Evolutionary conservation across 2,113 vertebrate species (phyloP).

Genomic region (Ginglymostoma cirratum): DNA sequence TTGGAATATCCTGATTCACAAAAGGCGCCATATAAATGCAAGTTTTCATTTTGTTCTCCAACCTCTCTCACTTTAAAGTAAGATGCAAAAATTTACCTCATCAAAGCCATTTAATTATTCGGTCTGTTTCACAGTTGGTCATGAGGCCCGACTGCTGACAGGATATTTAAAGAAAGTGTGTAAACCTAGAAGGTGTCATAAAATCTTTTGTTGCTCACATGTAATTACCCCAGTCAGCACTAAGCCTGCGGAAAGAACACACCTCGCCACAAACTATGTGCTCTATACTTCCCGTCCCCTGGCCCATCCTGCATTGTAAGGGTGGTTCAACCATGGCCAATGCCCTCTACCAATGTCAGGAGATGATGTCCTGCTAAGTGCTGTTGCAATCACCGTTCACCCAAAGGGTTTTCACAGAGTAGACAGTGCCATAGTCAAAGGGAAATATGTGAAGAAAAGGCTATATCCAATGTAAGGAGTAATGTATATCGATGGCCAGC

Average conservation of each 20-base stretch:
- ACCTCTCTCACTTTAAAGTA: background rate
- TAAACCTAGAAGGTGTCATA: conserved; percentile 16
- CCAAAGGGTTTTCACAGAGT: background rate
- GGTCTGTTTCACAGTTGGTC: background rate
- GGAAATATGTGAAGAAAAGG: background rate
- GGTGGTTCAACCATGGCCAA: background rate
- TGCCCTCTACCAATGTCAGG: background rate
- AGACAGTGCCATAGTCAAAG: background rate
- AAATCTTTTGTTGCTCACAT: conserved; percentile 23
- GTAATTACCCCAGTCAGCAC: background rate
- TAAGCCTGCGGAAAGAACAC: background rate
- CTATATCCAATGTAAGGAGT: background rate
- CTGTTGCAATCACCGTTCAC: background rate
- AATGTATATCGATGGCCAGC: background rate
- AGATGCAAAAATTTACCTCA: background rate
- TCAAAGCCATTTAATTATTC: background rate
- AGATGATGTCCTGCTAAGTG: background rate
- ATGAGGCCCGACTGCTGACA: background rate
- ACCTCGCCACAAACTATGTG: background rate
- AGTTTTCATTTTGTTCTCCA: background rate
- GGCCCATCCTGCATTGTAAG: background rate
- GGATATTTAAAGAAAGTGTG: background rate
- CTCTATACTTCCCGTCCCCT: background rate
- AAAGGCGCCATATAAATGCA: background rate
- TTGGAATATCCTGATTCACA: background rate